Evolutionary conservation across 2,888 invertebrate genomes (phyloP).

Genomic region (Nephrotoma guestfalica): DNA sequence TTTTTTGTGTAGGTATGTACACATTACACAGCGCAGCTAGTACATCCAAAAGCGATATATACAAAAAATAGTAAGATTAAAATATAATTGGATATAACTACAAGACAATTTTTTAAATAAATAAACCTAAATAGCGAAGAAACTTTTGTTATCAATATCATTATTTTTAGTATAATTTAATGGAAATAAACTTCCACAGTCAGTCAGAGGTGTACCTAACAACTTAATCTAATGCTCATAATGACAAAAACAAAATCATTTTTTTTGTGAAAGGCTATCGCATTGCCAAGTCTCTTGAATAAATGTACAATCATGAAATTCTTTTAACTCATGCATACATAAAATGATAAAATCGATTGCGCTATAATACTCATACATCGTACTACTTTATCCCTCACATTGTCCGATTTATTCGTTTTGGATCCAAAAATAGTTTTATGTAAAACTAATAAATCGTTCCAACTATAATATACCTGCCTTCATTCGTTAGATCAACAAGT

Average conservation of each 20-base stretch:
- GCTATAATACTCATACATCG: not conserved
- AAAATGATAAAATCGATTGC: not conserved
- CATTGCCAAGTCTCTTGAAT: not conserved
- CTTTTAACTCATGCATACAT: not conserved
- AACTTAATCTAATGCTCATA: not conserved
- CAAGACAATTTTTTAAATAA: not conserved
- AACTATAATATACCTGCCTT: not conserved
- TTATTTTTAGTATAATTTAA: not conserved
- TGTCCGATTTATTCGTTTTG: not conserved
- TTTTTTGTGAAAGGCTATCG: not conserved
- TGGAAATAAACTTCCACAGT: not conserved
- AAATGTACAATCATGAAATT: not conserved
- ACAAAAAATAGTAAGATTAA: not conserved
- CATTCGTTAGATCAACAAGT: not conserved
- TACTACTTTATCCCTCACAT: not conserved
- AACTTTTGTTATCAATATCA: not conserved
- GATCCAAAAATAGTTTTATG: not conserved
- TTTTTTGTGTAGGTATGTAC: not conserved
- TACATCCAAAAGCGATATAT: not conserved
- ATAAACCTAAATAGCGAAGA: not conserved
- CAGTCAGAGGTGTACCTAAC: not conserved
- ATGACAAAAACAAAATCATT: not conserved
- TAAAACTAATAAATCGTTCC: not conserved
- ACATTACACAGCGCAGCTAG: not conserved
- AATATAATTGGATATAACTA: not conserved